Base-by-base conservation (phyloP, 2,113 vertebrate genomes). In the Pardalotus punctatus region DNA sequence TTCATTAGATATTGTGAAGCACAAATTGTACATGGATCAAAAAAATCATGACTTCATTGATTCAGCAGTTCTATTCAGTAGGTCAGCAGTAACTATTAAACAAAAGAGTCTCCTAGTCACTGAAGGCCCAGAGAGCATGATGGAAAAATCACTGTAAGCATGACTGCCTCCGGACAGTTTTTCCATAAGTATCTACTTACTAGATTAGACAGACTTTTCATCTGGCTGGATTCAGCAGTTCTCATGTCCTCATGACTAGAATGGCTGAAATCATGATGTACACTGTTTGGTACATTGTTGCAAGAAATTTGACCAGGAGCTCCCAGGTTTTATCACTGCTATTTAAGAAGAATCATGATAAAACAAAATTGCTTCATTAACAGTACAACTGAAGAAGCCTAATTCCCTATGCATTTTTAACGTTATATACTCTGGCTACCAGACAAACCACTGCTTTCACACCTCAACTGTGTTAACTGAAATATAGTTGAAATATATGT, bases 31-130 rank as follows among this genome's bases (percentile, higher is more conserved):
- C 19, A 38, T 14, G 54, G 80, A 88, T 69, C 15, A 40, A 85
- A 77, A 90, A 70, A 89, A 74, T 11, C 25, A 61, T 16, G 6
- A 91, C 33, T 88, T 43, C 19, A 86, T 48, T 15, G 88, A 94
- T 79, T 92, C 85, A 92, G 86, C 86, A 69, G n/a, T 64, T 85
- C 86, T 60, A 29, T 90, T 92, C 74, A 90, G 82, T 56, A 82
- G 80, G 67, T 94, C 94, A 92, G 86, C 76, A 90, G 43, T 45
- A 83, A 77, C 80, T 73, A 11, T 16, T 43, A 81, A 86, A 95
- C 76, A 88, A 86, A 94, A 86, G 82, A 72, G 33, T 45, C 28
- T 83, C 58, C 62, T 24, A 70, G 36, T 31, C 80, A 92, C 54
- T 42, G 54, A 88, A 29, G 53, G 78, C 57, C 82, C 24, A 31